phyloP scores from a whole-genome alignment of 2,113 vertebrate genomes.

The Rhynchomys soricoides region DNA sequence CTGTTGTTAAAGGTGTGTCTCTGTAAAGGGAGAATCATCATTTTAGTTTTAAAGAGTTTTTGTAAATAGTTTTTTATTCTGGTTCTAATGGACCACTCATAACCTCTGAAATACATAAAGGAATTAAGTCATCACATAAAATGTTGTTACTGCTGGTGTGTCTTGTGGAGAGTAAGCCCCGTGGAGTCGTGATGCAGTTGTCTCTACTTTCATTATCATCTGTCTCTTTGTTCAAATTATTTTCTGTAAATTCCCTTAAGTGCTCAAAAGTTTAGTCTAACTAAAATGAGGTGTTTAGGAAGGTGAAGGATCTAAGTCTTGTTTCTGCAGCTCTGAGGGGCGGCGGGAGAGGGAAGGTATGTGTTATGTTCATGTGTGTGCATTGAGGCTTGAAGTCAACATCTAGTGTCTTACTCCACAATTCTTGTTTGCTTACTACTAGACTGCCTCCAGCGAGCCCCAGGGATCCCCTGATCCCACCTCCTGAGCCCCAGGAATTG shows the following conservation, averaged over 20 bases:
- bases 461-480: not conserved
- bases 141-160: constrained; percentile 56
- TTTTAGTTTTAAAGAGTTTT: constrained; percentile 59
- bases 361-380: not conserved
- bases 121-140: constrained; percentile 60
- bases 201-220: constrained; percentile 42
- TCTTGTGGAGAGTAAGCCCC: constrained; percentile 24
- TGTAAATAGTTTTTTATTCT: constrained; percentile 47
- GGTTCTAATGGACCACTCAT: constrained; percentile 33
- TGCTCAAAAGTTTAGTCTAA: not conserved
- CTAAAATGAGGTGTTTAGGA: not conserved
- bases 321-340: not conserved
- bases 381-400: not conserved
- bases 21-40: constrained; percentile 19
- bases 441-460: not conserved
- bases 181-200: not conserved
- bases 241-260: constrained; percentile 39
- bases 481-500: too few species aligned
- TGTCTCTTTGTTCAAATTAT: constrained; percentile 43
- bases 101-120: constrained; percentile 60
- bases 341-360: not conserved
- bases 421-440: not conserved
- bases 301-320: not conserved
- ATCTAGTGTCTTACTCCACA: not conserved
- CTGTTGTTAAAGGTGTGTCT: constrained; percentile 25